Percentiles rank a stretch among this genome's conserved stretches.
Conservation (phyloP, 2,113 vertebrate species). For the Nannobrachium achirus region DNA sequence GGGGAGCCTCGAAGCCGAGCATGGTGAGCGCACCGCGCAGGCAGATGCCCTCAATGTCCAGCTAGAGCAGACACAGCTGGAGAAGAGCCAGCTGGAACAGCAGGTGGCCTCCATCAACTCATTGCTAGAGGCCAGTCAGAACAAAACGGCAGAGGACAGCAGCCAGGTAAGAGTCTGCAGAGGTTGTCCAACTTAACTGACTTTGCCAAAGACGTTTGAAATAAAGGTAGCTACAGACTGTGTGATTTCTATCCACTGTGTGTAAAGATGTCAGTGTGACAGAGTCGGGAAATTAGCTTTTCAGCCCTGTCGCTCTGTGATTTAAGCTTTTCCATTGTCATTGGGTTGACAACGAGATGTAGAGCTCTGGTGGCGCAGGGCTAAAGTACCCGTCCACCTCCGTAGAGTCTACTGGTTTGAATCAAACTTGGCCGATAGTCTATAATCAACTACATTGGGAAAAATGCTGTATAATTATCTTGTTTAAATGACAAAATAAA, state of each 20-base stretch:
- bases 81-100: conserved; percentile 84
- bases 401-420: too few species aligned
- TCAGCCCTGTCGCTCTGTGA: too few species aligned
- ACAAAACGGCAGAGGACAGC: conserved; percentile 69
- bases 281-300: too few species aligned
- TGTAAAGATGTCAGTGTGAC: too few species aligned
- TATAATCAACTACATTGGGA: too few species aligned
- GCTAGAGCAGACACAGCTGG: conserved; percentile 77
- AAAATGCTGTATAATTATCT: too few species aligned
- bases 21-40: conserved; percentile 79
- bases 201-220: not conserved
- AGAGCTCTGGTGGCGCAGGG: too few species aligned
- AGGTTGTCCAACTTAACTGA: not conserved
- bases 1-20: conserved; percentile 79
- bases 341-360: too few species aligned
- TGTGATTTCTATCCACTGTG: not conserved
- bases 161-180: conserved; percentile 73
- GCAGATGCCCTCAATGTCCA: conserved; percentile 78
- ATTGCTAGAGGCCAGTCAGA: conserved; percentile 86
- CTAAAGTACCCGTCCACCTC: too few species aligned
- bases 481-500: too few species aligned
- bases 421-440: too few species aligned
- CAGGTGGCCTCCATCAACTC: conserved; percentile 84
- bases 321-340: too few species aligned
- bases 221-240: not conserved